Evolutionary conservation across 1,140 invertebrate species (phyloP), one percentile per base, ranked within the genome.

Genomic region (Drosophila asahinai): DNA sequence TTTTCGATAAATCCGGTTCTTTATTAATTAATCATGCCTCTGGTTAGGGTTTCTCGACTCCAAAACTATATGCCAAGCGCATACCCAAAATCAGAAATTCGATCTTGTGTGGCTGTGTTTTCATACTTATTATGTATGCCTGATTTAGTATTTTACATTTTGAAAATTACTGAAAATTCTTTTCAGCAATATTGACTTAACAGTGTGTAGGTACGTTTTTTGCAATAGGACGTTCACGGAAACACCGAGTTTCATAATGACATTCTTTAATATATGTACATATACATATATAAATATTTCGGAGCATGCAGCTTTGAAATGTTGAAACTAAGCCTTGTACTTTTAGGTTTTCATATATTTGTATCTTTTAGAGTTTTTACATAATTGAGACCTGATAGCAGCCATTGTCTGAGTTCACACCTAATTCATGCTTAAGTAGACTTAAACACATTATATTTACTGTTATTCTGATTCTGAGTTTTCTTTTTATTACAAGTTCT

Each of bases 301-400:
- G 14, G 33, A 47, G 11, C 17, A 59, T 48, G 67, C 59, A 49
- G 48, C 30, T 25, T 65, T 60, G 8, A 45, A 43, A 40, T 51
- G 45, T 86, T 73, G 55, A 75, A 76, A 62, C 59, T 75, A 68
- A 78, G 84, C 81, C 75, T 87, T 87, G 84, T 87, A 87, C 84
- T 87, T 65, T 70, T 47, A 71, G 72, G 30, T 45, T 54, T 77
- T 52, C n/a, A 33, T 25, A 49, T 61, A 64, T 60, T 57, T 75
- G 14, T 68, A 43, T 77, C 19, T 38, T 57, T 36, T 25, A 9
- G 19, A 14, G 19, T 6, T 55, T 75, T 22, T 57, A n/a, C 40
- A 19, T 48, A 45, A 42, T 64, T 57, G 36, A 47, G 48, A 71
- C 67, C 67, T 71, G 66, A 72, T 63, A 74, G 72, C 70, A 75